Conservation (phyloP, 2,113 vertebrate species). For the Callipepla californica region DNA sequence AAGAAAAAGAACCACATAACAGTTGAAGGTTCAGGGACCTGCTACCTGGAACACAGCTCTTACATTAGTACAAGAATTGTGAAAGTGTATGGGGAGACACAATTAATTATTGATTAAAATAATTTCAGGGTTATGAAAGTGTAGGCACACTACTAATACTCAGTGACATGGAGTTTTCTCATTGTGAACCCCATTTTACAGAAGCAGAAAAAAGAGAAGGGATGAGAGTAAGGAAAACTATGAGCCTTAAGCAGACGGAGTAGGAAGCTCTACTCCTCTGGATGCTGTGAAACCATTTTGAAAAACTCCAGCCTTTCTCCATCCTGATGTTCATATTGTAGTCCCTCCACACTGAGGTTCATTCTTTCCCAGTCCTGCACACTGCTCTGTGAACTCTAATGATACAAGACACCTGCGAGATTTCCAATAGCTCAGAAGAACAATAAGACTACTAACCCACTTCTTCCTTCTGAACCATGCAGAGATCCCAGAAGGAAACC, state of each 20-base stretch:
- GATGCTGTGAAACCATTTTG: accelerated
- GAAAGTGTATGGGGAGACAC: background rate
- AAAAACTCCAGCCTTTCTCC: background rate
- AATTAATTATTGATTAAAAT: background rate
- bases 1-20: background rate
- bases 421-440: background rate
- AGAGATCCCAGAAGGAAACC: background rate
- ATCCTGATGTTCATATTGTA: background rate
- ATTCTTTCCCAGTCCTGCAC: accelerated
- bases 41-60: background rate
- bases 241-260: background rate
- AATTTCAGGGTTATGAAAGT: background rate
- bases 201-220: background rate
- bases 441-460: background rate
- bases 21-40: background rate
- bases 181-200: background rate
- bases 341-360: background rate
- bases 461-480: background rate
- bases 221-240: background rate
- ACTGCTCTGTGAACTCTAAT: background rate
- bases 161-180: background rate
- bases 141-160: background rate
- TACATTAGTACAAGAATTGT: background rate
- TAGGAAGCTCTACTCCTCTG: background rate
- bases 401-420: background rate